These are phyloP conservation scores for Acrocephalus arundinaceus DNA, from an alignment of 2,113 vertebrate genomes.

Conservation along the genomic window DNA sequence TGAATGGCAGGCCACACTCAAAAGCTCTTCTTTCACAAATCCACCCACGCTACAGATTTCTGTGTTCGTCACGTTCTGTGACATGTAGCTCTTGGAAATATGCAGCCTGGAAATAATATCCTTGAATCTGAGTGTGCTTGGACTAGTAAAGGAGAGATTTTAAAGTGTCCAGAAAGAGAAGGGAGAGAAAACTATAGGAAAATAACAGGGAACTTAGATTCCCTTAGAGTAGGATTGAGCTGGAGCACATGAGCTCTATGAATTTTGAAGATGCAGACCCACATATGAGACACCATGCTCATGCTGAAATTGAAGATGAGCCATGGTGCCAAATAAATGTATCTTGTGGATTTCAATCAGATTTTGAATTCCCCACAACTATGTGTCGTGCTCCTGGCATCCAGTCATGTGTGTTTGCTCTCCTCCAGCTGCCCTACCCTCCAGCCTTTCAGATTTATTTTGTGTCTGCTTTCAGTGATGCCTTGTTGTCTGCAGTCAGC, in stretches of 20 bases:
- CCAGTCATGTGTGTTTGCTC: background rate
- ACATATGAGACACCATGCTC: background rate
- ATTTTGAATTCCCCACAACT: slow-evolving; percentile 13
- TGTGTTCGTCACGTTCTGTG: slow-evolving; percentile 65
- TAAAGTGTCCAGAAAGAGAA: slow-evolving; percentile 30
- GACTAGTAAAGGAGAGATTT: slow-evolving; percentile 34
- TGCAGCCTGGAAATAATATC: slow-evolving; percentile 47
- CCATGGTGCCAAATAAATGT: background rate
- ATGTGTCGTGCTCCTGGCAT: background rate
- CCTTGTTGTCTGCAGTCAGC: background rate
- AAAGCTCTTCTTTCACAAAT: slow-evolving; percentile 70
- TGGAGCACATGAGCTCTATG: background rate
- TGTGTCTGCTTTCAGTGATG: background rate
- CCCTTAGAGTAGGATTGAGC: slow-evolving; percentile 5
- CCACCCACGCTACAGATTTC: slow-evolving; percentile 66
- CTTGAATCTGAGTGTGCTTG: slow-evolving; percentile 46
- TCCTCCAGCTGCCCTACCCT: background rate
- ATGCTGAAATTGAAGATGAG: slow-evolving; percentile 1
- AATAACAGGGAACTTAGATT: slow-evolving; percentile 38
- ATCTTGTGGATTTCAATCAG: background rate
- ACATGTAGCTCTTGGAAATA: slow-evolving; percentile 62
- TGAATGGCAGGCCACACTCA: slow-evolving; percentile 71
- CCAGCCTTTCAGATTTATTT: background rate
- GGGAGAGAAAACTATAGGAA: background rate
- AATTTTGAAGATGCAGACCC: background rate